These are phyloP conservation scores for Pantherophis vulpinus DNA, from an alignment of 2,797 vertebrate species.

Conservation along the genomic window DNA sequence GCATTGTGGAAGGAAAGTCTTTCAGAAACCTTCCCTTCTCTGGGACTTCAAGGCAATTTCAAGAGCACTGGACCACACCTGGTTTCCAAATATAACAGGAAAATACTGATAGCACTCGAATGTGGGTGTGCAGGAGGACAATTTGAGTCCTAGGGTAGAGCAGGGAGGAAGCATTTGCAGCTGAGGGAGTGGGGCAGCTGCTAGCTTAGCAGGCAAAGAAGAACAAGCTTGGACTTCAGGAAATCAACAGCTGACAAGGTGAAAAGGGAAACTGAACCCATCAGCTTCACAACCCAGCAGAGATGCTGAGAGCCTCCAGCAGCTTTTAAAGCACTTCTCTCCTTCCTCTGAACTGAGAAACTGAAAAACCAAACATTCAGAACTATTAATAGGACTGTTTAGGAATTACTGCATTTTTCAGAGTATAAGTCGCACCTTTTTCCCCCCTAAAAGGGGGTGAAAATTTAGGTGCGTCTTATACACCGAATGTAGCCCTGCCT, in stretches of 20 bases:
- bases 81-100: not conserved
- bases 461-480: too few species aligned
- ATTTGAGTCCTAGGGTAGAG: not conserved
- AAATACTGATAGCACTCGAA: not conserved
- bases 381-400: not conserved
- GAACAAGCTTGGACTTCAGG: not conserved
- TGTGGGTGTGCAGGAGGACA: not conserved
- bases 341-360: not conserved
- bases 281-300: not conserved
- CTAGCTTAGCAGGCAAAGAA: not conserved
- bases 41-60: not conserved
- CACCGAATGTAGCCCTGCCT: too few species aligned
- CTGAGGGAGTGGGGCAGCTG: not conserved
- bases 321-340: not conserved
- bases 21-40: not conserved
- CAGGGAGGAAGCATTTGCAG: not conserved
- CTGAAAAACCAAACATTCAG: not conserved
- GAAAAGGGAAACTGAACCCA: not conserved
- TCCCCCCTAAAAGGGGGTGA: too few species aligned
- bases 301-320: not conserved
- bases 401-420: not conserved
- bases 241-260: not conserved
- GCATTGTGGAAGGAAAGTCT: not conserved
- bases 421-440: too few species aligned
- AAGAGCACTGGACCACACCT: not conserved